These are phyloP conservation scores for Ardeotis arabs DNA, from an alignment of 2,113 vertebrate genomes.

Conservation along the genomic window DNA sequence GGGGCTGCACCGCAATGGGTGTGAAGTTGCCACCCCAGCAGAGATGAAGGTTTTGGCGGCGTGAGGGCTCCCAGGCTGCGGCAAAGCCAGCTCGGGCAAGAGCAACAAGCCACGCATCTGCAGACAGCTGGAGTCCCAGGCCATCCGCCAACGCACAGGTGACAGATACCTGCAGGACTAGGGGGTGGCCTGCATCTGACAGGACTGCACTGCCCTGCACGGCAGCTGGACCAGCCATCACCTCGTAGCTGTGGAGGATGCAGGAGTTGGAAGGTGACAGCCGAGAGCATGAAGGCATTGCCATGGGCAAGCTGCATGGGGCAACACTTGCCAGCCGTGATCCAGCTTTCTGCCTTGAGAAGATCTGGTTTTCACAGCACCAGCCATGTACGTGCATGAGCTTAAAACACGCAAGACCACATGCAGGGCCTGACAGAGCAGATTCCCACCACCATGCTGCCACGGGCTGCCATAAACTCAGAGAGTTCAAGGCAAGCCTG, in stretches of 20 bases:
- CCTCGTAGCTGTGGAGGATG: not conserved
- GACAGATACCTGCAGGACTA: not conserved
- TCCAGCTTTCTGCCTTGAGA: not conserved
- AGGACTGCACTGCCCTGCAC: not conserved
- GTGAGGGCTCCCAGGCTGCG: not conserved
- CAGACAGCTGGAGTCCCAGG: not conserved
- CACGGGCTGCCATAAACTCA: not conserved
- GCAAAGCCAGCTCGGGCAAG: not conserved
- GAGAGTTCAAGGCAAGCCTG: not conserved
- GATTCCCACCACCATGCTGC: not conserved
- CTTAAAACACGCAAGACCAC: not conserved
- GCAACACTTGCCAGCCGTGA: not conserved
- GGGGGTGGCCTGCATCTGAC: not conserved
- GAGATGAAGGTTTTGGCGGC: not conserved
- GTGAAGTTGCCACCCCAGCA: not conserved
- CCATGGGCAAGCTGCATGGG: not conserved
- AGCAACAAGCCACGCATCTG: no score
- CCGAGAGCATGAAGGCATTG: not conserved
- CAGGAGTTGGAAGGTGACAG: not conserved
- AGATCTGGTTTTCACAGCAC: not conserved
- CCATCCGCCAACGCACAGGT: not conserved
- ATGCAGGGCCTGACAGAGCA: not conserved
- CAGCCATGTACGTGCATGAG: rapidly evolving
- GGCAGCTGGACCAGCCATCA: no score
- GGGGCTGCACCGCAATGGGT: not conserved